Conservation (phyloP, 1,140 invertebrate genomes). For the Sesamia nonagrioides region DNA sequence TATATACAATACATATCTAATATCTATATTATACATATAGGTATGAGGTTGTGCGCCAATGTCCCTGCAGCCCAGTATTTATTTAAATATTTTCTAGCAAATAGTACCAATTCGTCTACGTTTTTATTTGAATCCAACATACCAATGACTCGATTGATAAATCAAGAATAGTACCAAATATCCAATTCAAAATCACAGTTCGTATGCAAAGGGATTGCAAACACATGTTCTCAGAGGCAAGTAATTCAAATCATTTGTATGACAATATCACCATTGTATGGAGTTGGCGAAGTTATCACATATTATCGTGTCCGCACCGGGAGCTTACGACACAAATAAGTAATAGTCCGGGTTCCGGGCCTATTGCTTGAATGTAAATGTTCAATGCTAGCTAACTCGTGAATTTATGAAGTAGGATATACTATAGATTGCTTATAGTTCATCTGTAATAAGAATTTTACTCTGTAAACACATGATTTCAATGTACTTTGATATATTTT, state of each 20-base stretch:
- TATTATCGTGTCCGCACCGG: conserved; percentile 46
- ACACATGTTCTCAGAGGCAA: conserved; percentile 27
- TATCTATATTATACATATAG: too few relatives aligned
- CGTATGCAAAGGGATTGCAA: not conserved
- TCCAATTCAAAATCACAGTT: conserved; percentile 1
- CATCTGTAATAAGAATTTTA: too few relatives aligned
- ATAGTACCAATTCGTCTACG: too few relatives aligned
- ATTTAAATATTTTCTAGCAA: too few relatives aligned
- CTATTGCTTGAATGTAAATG: conserved; percentile 51
- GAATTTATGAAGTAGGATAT: conserved; percentile 26
- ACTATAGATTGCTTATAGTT: not conserved
- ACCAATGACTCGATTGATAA: not conserved
- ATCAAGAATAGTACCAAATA: conserved; percentile 1
- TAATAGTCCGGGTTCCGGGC: conserved; percentile 18
- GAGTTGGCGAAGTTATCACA: conserved; percentile 51
- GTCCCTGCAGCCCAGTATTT: too few relatives aligned
- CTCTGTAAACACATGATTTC: too few relatives aligned
- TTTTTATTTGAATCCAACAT: not conserved
- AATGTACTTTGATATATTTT: too few relatives aligned
- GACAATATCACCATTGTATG: conserved; percentile 54
- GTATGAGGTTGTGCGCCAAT: too few relatives aligned
- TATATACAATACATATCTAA: too few relatives aligned
- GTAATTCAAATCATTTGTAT: conserved; percentile 51
- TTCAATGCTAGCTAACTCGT: conserved; percentile 7
- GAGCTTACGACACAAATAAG: conserved; percentile 49